Conservation (phyloP, 2,888 invertebrate species). For the Phortica magna region DNA sequence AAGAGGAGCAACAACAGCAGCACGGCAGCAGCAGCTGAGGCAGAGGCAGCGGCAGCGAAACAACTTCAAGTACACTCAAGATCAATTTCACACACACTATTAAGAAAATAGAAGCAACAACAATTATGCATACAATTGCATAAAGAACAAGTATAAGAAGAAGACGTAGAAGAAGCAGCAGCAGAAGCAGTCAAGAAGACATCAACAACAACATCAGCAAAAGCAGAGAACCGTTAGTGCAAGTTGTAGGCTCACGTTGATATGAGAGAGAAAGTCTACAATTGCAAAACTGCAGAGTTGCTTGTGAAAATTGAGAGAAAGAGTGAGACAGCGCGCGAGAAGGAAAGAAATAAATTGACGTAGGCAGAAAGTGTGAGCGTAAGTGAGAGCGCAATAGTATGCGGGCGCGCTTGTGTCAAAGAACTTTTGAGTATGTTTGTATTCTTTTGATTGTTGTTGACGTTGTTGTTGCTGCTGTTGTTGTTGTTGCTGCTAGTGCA, state of each 20-base stretch:
- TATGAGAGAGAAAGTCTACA: constrained; percentile 49
- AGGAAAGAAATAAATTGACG: neutral
- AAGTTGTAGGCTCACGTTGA: neutral
- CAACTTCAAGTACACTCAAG: constrained; percentile 73
- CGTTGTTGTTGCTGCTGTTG: constrained; percentile 45
- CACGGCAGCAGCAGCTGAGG: constrained; percentile 32
- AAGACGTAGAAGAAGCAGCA: neutral
- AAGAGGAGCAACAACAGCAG: constrained; percentile 33
- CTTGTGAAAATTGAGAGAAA: constrained; percentile 44
- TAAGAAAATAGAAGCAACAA: constrained; percentile 37
- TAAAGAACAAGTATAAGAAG: constrained; percentile 1
- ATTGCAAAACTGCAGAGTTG: constrained; percentile 17
- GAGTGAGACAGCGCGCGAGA: constrained; percentile 40
- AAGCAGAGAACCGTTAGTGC: constrained; percentile 57
- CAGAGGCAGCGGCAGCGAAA: constrained; percentile 36
- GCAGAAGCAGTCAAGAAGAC: constrained; percentile 17
- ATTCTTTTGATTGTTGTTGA: constrained; percentile 24
- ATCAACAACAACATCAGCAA: neutral
- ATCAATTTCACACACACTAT: constrained; percentile 73
- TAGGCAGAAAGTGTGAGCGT: constrained; percentile 41
- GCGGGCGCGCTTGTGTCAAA: constrained; percentile 27
- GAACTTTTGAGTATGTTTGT: constrained; percentile 27
- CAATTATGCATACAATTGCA: constrained; percentile 33
- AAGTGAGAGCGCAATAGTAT: constrained; percentile 44
- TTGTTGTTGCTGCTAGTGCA: constrained; percentile 42